phyloP scores from a whole-genome alignment of 1,140 invertebrate species.

The Rhagoletis zephyria region DNA sequence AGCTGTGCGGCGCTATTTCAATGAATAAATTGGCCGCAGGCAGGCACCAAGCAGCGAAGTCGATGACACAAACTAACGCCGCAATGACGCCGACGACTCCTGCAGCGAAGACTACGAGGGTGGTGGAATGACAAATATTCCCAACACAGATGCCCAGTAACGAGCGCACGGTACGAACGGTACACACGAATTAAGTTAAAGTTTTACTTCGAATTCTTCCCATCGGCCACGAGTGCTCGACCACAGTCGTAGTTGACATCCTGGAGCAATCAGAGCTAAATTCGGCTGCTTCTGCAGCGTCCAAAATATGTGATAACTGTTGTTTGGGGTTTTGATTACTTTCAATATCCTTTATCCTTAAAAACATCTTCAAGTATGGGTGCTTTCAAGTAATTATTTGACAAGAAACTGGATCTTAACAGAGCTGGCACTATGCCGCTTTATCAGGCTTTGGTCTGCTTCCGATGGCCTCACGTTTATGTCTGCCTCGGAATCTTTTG shows the following conservation, averaged over 20 bases:
- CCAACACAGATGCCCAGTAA: constrained; percentile 35
- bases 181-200: constrained; percentile 3
- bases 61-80: constrained; percentile 3
- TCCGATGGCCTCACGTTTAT: constrained; percentile 13
- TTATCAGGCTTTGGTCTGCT: background rate
- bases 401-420: background rate
- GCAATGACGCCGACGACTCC: background rate
- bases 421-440: background rate
- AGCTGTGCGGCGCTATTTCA: constrained; percentile 69
- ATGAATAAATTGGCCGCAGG: constrained; percentile 58
- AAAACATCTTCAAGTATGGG: background rate
- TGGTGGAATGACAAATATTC: constrained; percentile 35
- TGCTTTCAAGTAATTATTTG: background rate
- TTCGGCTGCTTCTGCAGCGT: too few relatives aligned
- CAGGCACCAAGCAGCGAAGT: constrained; percentile 10
- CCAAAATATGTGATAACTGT: background rate
- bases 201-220: background rate
- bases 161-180: constrained; percentile 13
- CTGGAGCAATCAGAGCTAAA: background rate
- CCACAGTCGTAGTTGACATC: constrained; percentile 14
- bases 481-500: constrained; percentile 8
- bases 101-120: background rate
- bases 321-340: background rate
- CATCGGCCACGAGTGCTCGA: background rate
- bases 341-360: background rate